Evolutionary conservation across 2,797 vertebrate genomes (phyloP), one percentile per base, ranked within the genome.

Genomic region (Moxostoma hubbsi): DNA sequence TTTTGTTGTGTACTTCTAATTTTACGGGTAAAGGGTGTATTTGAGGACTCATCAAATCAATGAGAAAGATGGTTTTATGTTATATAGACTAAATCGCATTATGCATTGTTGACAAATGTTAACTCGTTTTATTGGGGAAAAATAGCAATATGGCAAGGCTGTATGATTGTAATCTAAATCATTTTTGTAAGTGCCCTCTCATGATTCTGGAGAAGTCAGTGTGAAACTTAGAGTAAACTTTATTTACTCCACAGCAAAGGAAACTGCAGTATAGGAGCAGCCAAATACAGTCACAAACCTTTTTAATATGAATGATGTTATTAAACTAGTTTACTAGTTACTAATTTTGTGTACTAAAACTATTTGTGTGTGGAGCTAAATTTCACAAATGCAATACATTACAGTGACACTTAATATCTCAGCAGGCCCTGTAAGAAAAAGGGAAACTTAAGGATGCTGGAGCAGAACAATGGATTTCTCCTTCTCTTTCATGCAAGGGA

Each of bases 381-480:
- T 67, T 51, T 68, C 16, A 36, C 36, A 36, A 36, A 36, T 5
- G 15, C 9, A 51, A 51, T 47, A 36, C 36, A 5, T 36, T 36
- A 36, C 36, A 36, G 36, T 36, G 36, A 36, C 36, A 36, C 47
- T 47, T 0, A 79, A 36, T 83, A 68, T 90, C 86, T 83, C 78
- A 82, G 80, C 90, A 99, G 98, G 96, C 97, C 96, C 97, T 96
- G 96, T 96, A 96, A 97, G 96, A 98, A 95, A 96, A 98, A 99
- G 97, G 98, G 96, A 99, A 97, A 98, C 97, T 97, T 99, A 97
- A 99, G 97, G 97, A 99, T 99, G 98, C 98, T 96, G 97, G 97
- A 99, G 96, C 98, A 97, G 96, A 98, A 99, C 97, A 98, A 99
- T 99, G 98, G 98, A 99, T 99, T 98, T 99, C 98, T 99, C 98